Conservation (phyloP, 2,888 invertebrate species). For the Erebia ligea region DNA sequence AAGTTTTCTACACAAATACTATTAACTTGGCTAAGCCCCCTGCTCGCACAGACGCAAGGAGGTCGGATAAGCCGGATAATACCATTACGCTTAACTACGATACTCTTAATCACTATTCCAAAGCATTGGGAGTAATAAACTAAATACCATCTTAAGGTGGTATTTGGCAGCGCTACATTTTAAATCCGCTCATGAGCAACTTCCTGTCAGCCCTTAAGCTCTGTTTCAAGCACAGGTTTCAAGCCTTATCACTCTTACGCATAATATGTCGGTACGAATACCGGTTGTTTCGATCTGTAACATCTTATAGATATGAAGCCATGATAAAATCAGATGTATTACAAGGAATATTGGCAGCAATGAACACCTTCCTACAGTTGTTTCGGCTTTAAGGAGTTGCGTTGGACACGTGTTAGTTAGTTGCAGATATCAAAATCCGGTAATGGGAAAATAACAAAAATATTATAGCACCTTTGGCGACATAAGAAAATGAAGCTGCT, state of each 20-base stretch:
- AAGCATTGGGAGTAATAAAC: conserved; percentile 17
- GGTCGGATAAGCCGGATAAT: conserved; percentile 71
- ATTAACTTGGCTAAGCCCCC: conserved; percentile 32
- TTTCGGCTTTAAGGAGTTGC: too few species aligned
- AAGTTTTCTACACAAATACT: conserved; percentile 6
- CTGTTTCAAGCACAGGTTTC: neutral
- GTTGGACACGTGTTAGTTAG: too few species aligned
- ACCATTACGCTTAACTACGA: conserved; percentile 54
- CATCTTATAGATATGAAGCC: too few species aligned
- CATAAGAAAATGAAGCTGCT: too few species aligned
- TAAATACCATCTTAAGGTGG: conserved; percentile 11
- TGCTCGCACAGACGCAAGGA: conserved; percentile 50
- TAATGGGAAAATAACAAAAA: too few species aligned
- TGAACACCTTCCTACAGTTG: too few species aligned
- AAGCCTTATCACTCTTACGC: neutral
- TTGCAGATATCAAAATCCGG: too few species aligned
- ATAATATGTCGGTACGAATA: too few species aligned
- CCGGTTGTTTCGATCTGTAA: too few species aligned
- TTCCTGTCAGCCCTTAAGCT: neutral
- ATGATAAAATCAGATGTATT: too few species aligned
- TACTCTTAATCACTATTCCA: conserved; percentile 38
- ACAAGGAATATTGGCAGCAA: too few species aligned
- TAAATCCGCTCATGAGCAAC: neutral
- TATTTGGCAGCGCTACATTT: conserved; percentile 16
- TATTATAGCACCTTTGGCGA: too few species aligned